Percentiles rank a stretch among this genome's conserved stretches.
Conservation (phyloP, 2,888 invertebrate species). For the Megastigmus dorsalis region DNA sequence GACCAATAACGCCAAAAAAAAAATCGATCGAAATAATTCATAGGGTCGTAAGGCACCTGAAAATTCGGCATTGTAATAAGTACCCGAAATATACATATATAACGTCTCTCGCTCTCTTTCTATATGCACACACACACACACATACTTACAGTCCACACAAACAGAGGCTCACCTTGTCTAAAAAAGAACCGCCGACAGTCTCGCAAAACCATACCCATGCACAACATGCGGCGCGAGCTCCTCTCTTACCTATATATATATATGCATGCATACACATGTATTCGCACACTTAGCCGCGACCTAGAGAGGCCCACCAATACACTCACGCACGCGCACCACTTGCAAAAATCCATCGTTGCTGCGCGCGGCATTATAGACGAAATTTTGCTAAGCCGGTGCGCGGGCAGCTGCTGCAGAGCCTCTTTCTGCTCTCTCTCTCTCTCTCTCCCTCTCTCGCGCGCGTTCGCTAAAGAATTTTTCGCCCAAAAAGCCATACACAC, state of each 20-base stretch:
- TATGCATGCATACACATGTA: neutral
- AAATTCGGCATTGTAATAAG: neutral
- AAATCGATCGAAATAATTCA: neutral
- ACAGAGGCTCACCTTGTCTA: no score
- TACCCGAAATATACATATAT: no score
- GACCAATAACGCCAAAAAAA: no score
- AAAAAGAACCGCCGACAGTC: no score
- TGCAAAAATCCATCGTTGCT: neutral
- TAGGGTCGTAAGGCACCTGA: neutral
- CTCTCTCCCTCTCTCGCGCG: neutral
- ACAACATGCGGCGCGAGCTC: no score
- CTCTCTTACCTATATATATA: neutral
- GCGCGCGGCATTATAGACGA: neutral
- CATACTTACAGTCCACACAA: no score
- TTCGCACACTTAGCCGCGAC: neutral
- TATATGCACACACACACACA: no score
- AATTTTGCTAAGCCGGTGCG: slow-evolving; percentile 28
- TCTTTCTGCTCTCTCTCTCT: neutral
- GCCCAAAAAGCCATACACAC: slow-evolving; percentile 3
- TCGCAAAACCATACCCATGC: neutral
- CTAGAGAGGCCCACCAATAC: no score
- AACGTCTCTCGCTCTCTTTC: neutral
- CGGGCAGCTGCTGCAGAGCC: slow-evolving; percentile 27
- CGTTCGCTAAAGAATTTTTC: neutral
- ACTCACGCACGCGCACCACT: no score